Evolutionary conservation across 2,888 invertebrate species (phyloP), one percentile per base, ranked within the genome.

Genomic region (Sphaerophoria taeniata): DNA sequence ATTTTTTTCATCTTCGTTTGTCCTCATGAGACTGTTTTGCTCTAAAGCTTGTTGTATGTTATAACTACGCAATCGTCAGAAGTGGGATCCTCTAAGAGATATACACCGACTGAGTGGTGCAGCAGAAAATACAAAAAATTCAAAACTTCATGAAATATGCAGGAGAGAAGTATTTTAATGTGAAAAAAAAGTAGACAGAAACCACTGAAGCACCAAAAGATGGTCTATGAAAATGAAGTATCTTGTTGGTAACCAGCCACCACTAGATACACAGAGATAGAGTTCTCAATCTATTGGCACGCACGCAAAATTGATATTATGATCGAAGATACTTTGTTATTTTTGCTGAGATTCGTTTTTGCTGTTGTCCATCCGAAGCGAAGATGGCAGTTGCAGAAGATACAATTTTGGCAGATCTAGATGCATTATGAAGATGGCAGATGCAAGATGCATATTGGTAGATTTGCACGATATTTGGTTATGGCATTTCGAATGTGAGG

Each of bases 231-330:
- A 79, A 72, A 72, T 84, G 80, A 84, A 84, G 71, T 79, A 75
- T 75, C 83, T 83, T 55, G 78, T 78, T 49, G 36, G 16, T 51
- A 61, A 55, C 75, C 67, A 65, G 9, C 9, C 14, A 16, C 58
- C 67, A 43, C 1, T 3, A 39, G 4, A n/a, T 36, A 36, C 11
- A 43, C 0, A 65, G 58, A 73, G 56, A 67, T 36, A 70, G 63
- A 36, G 61, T 69, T 16, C 60, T 76, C 33, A 49, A 79, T 75
- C 84, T 75, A 80, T 79, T 84, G 80, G 84, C 84, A 84, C 84
- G 84, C 84, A 84, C 84, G 75, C 80, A 84, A 84, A 84, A 84
- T 84, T 84, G 84, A 80, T 84, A 84, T 84, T 84, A 80, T 72
- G 84, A 84, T 84, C 75, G 84, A 76, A 80, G 84, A 75, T 75